A percentile compares a stretch with the other conserved stretches of the same genome.
These are phyloP conservation scores for Achatina immaculata DNA, from an alignment of 1,140 invertebrate genomes.

Conservation along the genomic window DNA sequence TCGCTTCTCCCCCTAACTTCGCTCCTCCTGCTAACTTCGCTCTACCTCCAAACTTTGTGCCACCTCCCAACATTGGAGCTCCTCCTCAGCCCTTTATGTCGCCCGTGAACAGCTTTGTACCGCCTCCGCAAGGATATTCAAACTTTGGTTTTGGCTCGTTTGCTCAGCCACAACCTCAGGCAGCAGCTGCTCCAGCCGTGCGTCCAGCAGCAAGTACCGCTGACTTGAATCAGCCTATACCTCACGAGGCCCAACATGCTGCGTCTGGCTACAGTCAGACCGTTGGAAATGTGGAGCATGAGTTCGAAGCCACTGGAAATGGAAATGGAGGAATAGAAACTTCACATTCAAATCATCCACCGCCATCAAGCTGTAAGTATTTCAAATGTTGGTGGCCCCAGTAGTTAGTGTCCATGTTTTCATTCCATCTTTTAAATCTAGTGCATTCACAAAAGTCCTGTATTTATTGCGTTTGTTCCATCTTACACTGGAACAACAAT, in stretches of 20 bases:
- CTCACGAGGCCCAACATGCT: background rate
- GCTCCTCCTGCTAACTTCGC: background rate
- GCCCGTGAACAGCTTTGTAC: background rate
- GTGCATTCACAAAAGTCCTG: no score
- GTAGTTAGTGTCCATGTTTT: no score
- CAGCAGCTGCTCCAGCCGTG: background rate
- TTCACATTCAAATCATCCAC: no score
- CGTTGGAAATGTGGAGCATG: background rate
- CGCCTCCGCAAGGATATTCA: background rate
- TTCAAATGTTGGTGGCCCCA: no score
- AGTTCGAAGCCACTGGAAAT: background rate
- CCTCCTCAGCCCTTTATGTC: background rate
- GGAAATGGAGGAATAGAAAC: no score
- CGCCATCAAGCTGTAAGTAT: no score
- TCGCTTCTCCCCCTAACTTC: no score
- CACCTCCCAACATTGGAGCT: background rate
- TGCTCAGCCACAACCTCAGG: background rate
- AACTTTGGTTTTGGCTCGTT: background rate
- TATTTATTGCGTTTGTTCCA: no score
- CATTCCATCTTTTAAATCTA: no score
- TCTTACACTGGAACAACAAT: no score
- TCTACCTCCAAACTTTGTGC: background rate
- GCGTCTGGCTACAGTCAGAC: background rate
- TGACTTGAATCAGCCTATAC: background rate
- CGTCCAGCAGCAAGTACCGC: background rate